phyloP scores from a whole-genome alignment of 92 coral and sea anemone species.

The Porites lobata region DNA sequence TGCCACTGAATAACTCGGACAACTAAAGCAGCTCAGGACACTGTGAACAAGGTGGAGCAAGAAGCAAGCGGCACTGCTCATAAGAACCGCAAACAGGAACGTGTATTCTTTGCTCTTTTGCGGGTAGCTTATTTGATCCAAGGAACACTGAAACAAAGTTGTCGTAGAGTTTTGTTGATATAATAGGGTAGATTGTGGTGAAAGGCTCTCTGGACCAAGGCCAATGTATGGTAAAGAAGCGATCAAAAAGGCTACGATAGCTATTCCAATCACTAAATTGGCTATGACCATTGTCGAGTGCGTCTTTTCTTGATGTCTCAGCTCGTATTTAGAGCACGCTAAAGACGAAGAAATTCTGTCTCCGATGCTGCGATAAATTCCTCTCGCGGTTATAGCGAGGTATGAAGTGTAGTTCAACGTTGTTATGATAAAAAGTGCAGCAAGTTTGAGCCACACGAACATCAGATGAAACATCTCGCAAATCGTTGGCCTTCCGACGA shows the following conservation, averaged over 20 bases:
- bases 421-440: slow-evolving; percentile 82
- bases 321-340: slow-evolving; percentile 65
- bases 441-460: slow-evolving; percentile 84
- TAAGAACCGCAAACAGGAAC: slow-evolving; percentile 84
- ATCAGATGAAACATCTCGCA: slow-evolving; percentile 89
- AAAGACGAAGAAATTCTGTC: slow-evolving; percentile 84
- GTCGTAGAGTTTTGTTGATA: not conserved
- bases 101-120: slow-evolving; percentile 81
- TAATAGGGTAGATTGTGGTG: not conserved
- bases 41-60: slow-evolving; percentile 83
- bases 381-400: slow-evolving; percentile 66
- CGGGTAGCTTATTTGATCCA: slow-evolving; percentile 86
- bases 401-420: slow-evolving; percentile 87
- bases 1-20: slow-evolving; percentile 15
- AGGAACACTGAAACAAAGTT: slow-evolving; percentile 52
- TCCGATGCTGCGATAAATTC: slow-evolving; percentile 78
- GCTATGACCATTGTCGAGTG: slow-evolving; percentile 74
- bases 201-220: slow-evolving; percentile 76
- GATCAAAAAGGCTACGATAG: slow-evolving; percentile 82
- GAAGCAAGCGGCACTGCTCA: slow-evolving; percentile 87
- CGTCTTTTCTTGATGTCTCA: slow-evolving; percentile 56
- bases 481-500: slow-evolving; percentile 70
- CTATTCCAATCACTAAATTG: slow-evolving; percentile 81
- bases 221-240: slow-evolving; percentile 91
- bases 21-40: slow-evolving; percentile 71